These are phyloP conservation scores for Campylomormyrus numenius DNA, from an alignment of 2,113 vertebrate genomes.

Conservation along the genomic window DNA sequence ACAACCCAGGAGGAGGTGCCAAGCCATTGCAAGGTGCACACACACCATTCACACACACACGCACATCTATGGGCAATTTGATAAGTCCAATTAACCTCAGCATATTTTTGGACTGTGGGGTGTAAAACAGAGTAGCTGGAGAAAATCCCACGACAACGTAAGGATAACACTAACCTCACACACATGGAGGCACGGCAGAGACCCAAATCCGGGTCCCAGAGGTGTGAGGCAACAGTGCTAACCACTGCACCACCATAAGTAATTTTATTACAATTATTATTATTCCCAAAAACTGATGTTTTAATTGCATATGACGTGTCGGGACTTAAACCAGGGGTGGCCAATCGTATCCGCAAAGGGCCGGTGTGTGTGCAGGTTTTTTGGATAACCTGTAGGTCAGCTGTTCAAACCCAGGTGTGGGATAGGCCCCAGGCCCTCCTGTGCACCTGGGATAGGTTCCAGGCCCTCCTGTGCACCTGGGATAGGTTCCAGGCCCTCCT, in stretches of 20 bases:
- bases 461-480: too few relatives aligned
- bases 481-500: too few relatives aligned
- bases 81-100: neutral
- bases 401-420: too few relatives aligned
- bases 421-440: too few relatives aligned
- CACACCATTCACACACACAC: neutral
- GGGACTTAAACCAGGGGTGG: neutral
- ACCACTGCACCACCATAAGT: neutral
- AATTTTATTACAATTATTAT: neutral
- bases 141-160: neutral
- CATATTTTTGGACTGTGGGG: neutral
- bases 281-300: neutral
- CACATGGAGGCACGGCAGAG: too few relatives aligned
- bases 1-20: neutral
- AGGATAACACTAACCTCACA: neutral
- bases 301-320: neutral
- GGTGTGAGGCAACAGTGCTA: neutral
- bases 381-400: too few relatives aligned
- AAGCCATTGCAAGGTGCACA: neutral
- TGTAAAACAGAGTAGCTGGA: neutral
- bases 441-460: too few relatives aligned
- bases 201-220: neutral
- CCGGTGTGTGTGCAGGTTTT: too few relatives aligned
- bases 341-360: too few relatives aligned
- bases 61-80: neutral